Evolutionary conservation across 1,140 invertebrate genomes (phyloP).

Genomic region (Cyclargus thomasi): DNA sequence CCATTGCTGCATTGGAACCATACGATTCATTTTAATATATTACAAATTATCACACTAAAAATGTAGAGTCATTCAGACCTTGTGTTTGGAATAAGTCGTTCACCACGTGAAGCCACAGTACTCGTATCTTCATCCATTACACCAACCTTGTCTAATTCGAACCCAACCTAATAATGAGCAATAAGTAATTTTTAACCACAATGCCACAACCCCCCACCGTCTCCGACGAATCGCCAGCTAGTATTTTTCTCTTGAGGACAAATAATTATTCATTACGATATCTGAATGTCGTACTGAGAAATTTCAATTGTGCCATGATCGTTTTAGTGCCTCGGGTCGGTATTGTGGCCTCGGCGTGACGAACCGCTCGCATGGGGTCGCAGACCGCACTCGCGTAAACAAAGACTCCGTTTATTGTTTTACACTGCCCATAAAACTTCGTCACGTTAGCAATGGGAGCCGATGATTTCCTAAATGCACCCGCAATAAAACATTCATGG

Average conservation of each 20-base stretch:
- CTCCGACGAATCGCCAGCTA: not conserved
- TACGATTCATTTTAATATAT: not conserved
- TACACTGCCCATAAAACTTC: constrained; percentile 62
- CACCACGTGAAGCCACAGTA: not conserved
- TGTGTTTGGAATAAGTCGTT: not conserved
- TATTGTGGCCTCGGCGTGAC: constrained; percentile 35
- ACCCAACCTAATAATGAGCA: constrained; percentile 3
- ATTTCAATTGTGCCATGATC: constrained; percentile 39
- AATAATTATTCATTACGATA: constrained; percentile 13
- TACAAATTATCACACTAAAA: not conserved
- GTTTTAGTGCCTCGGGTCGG: constrained; percentile 34
- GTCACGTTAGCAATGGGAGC: constrained; percentile 40
- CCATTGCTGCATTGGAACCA: not conserved
- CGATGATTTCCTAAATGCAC: constrained; percentile 56
- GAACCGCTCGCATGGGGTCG: constrained; percentile 51
- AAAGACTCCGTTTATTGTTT: constrained; percentile 68
- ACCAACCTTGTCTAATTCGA: constrained; percentile 4
- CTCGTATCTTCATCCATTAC: not conserved
- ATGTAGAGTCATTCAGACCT: not conserved
- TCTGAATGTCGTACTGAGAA: constrained; percentile 10
- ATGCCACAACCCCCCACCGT: constrained; percentile 6
- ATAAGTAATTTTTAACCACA: constrained; percentile 15
- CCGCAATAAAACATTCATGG: constrained; percentile 65
- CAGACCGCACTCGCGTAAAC: constrained; percentile 46
- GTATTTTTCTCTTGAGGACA: constrained; percentile 5